Percentiles rank a stretch among this genome's conserved stretches.
phyloP scores from a whole-genome alignment of 1,140 invertebrate genomes.

The Ganaspis sp. region DNA sequence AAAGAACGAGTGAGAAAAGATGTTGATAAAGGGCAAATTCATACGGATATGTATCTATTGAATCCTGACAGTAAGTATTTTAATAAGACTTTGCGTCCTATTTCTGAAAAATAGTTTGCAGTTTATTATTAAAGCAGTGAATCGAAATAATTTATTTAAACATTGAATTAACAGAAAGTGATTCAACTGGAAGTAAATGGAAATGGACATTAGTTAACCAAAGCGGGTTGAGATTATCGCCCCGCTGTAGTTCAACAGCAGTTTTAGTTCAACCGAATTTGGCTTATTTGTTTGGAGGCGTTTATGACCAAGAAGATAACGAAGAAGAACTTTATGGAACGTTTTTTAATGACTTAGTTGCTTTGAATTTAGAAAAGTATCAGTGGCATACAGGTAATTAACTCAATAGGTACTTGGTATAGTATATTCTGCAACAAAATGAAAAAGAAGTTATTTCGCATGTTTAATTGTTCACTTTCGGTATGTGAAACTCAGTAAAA shows the following conservation, averaged over 20 bases:
- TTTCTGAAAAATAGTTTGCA: too few relatives aligned
- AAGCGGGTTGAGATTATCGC: constrained; percentile 80
- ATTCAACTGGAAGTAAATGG: constrained; percentile 81
- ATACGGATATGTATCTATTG: constrained; percentile 90
- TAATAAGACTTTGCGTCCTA: background rate
- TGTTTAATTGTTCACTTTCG: too few relatives aligned
- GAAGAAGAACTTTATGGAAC: constrained; percentile 87
- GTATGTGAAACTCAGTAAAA: too few relatives aligned
- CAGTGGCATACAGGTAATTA: constrained; percentile 80
- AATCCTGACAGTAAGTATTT: constrained; percentile 80
- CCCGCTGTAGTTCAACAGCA: constrained; percentile 82
- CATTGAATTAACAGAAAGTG: constrained; percentile 77
- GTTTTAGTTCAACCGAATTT: constrained; percentile 77
- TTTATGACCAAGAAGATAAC: constrained; percentile 88
- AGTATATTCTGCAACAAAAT: background rate
- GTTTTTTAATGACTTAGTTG: constrained; percentile 90
- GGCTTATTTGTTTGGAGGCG: constrained; percentile 87
- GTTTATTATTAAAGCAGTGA: too few relatives aligned
- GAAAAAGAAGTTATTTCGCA: background rate
- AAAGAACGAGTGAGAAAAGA: constrained; percentile 88
- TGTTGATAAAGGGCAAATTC: constrained; percentile 87
- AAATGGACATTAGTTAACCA: constrained; percentile 86
- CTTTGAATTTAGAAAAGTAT: constrained; percentile 85
- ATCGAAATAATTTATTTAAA: background rate
- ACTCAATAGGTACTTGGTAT: background rate